Conservation (phyloP, 2,888 invertebrate species). For the Hedya salicella region DNA sequence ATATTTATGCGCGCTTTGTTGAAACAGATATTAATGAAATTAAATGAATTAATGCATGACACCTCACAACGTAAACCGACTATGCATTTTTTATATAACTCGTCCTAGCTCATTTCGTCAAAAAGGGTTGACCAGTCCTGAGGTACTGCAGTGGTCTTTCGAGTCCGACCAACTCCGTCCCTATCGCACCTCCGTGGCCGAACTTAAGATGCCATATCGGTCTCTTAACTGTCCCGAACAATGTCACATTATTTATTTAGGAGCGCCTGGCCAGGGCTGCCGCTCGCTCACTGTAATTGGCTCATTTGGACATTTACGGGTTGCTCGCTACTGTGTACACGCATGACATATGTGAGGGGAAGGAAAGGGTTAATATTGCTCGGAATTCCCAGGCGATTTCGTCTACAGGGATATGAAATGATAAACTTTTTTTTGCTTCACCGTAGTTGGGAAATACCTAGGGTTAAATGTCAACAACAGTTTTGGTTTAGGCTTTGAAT, state of each 20-base stretch:
- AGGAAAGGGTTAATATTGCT: background rate
- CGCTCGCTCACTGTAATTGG: slow-evolving; percentile 30
- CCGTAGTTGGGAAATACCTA: too few species aligned
- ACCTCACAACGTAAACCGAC: too few species aligned
- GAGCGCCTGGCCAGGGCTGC: slow-evolving; percentile 25
- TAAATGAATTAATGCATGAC: too few species aligned
- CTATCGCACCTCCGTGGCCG: slow-evolving; percentile 5
- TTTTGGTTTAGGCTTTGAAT: too few species aligned
- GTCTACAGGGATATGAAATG: background rate
- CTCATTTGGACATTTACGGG: slow-evolving; percentile 17
- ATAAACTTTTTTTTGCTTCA: too few species aligned
- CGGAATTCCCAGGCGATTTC: background rate
- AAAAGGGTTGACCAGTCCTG: too few species aligned
- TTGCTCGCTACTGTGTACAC: background rate
- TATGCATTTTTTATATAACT: too few species aligned
- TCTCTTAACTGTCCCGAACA: slow-evolving; percentile 39
- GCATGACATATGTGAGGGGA: background rate
- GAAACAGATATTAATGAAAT: too few species aligned
- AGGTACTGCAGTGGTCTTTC: too few species aligned
- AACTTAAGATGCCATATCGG: slow-evolving; percentile 40
- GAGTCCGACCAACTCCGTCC: background rate
- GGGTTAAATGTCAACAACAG: too few species aligned
- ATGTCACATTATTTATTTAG: slow-evolving; percentile 41
- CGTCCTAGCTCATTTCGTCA: too few species aligned
- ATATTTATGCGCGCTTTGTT: too few species aligned